Conservation (phyloP, 2,888 invertebrate genomes). For the Nemoura dubitans region DNA sequence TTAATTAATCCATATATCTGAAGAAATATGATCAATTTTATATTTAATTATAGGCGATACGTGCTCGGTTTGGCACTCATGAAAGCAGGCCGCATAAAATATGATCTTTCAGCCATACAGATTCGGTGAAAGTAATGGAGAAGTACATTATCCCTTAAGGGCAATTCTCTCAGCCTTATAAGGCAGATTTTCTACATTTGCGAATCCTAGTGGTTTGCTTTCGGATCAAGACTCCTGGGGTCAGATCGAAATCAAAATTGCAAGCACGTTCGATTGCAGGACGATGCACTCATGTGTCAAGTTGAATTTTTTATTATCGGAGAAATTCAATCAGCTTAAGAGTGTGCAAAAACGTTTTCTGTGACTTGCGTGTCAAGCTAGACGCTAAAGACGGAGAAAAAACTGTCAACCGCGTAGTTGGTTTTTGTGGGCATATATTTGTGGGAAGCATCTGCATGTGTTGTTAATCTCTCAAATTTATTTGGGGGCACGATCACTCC, state of each 20-base stretch:
- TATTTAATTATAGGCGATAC: not conserved
- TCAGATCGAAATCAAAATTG: not conserved
- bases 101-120: not conserved
- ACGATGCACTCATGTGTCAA: not conserved
- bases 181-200: not conserved
- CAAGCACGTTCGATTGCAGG: not conserved
- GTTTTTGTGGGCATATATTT: not conserved
- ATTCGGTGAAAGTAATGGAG: not conserved
- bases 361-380: not conserved
- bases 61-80: not conserved
- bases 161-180: constrained; percentile 7
- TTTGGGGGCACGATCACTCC: not conserved
- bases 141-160: not conserved
- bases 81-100: not conserved
- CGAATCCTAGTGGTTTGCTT: not conserved
- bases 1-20: not conserved
- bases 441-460: not conserved
- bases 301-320: not conserved
- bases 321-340: not conserved
- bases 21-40: not conserved
- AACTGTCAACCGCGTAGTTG: not conserved
- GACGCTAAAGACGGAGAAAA: not conserved
- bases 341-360: not conserved
- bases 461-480: not conserved
- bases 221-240: not conserved